A percentile compares a stretch with the other conserved stretches of the same genome.
These are phyloP conservation scores for Plectrocnemia conspersa DNA, from an alignment of 1,140 invertebrate genomes.

Conservation along the genomic window DNA sequence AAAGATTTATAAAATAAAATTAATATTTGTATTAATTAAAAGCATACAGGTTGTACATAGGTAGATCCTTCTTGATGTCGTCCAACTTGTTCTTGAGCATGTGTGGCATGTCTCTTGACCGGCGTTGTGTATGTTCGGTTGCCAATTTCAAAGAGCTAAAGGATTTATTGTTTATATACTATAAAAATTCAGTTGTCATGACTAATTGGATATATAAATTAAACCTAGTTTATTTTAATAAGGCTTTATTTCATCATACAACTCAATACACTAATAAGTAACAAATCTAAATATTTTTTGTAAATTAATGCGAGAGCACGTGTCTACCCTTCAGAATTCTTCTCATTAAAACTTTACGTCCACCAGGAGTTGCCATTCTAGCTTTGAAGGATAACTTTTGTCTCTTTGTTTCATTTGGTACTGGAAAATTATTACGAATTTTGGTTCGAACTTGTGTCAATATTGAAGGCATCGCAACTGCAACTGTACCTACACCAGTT, in stretches of 20 bases:
- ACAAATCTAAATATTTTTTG: not conserved
- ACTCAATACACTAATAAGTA: not conserved
- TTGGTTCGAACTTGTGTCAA: slow-evolving; percentile 43
- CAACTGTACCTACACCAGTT: not conserved
- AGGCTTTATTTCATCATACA: not conserved
- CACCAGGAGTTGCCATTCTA: slow-evolving; percentile 62
- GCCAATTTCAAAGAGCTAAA: not conserved
- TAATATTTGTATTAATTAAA: not conserved
- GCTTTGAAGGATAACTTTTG: slow-evolving; percentile 63
- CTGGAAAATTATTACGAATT: slow-evolving; percentile 65
- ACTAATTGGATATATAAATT: not conserved
- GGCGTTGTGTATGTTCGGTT: not conserved
- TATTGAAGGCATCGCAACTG: slow-evolving; percentile 8
- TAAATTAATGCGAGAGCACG: slow-evolving; percentile 61
- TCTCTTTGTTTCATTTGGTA: slow-evolving; percentile 65
- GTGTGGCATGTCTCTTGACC: not conserved
- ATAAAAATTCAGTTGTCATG: no score
- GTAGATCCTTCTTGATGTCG: not conserved
- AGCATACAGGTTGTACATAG: not conserved
- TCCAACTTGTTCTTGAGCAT: not conserved
- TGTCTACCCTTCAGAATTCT: slow-evolving; percentile 68
- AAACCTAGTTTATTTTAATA: not conserved
- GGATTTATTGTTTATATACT: not conserved
- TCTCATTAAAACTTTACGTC: slow-evolving; percentile 66
- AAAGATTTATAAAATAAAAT: no score